Conservation (phyloP, 2,888 invertebrate genomes). For the Protonemura montana region DNA sequence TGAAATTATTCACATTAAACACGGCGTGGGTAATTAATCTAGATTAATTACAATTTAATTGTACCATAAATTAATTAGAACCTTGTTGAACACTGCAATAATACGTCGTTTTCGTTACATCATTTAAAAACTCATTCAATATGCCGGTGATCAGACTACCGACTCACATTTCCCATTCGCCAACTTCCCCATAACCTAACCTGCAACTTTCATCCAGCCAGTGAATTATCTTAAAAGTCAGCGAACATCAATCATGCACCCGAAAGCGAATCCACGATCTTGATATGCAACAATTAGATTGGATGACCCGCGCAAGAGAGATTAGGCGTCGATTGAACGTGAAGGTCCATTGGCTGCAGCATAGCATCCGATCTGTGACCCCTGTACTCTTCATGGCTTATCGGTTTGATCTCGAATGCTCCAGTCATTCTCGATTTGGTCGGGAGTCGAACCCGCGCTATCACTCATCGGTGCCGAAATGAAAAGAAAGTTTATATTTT, state of each 20-base stretch:
- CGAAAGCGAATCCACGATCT: background rate
- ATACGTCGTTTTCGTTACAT: background rate
- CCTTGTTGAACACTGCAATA: background rate
- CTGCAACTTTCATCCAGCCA: background rate
- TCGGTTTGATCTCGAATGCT: background rate
- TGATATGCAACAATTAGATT: background rate
- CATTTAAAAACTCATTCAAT: background rate
- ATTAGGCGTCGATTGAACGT: background rate
- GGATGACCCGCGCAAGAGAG: constrained; percentile 1
- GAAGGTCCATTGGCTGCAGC: background rate
- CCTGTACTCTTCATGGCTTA: background rate
- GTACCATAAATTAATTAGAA: background rate
- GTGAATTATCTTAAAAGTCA: background rate
- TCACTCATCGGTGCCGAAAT: background rate
- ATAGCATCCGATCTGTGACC: background rate
- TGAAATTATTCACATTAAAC: background rate
- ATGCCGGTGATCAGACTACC: background rate
- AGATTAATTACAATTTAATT: background rate
- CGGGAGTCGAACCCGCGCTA: constrained; percentile 19
- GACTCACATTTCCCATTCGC: background rate
- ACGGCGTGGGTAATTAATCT: background rate
- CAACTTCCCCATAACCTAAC: background rate
- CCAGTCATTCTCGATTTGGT: background rate
- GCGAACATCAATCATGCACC: background rate
- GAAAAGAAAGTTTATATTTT: constrained; percentile 19